phyloP scores from a whole-genome alignment of 2,888 invertebrate genomes.

The Apoderus coryli region DNA sequence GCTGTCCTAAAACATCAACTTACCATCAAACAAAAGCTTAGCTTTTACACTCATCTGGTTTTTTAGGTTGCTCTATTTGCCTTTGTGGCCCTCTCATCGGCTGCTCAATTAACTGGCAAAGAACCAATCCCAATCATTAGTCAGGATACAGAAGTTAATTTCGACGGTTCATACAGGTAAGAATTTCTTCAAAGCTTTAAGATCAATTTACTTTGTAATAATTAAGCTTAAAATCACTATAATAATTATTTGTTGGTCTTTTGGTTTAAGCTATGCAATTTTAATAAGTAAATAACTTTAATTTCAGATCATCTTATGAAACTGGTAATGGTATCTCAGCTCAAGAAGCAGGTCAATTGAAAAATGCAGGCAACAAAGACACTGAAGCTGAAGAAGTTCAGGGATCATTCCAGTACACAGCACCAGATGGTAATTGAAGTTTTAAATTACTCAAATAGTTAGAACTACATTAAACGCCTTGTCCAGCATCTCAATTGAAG shows the following conservation, averaged over 20 bases:
- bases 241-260: no score
- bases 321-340: constrained; percentile 37
- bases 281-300: no score
- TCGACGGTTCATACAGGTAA: constrained; percentile 51
- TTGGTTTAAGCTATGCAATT: no score
- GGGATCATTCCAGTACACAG: constrained; percentile 19
- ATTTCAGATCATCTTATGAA: no score
- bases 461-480: no score
- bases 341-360: constrained; percentile 28
- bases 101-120: constrained; percentile 28
- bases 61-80: constrained; percentile 15
- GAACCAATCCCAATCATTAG: constrained; percentile 51
- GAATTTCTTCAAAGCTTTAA: no score
- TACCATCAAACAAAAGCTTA: no score
- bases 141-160: constrained; percentile 53
- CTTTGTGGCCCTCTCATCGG: constrained; percentile 20
- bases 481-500: no score
- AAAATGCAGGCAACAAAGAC: constrained; percentile 24
- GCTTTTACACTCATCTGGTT: background rate
- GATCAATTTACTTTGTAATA: no score
- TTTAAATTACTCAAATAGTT: no score
- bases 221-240: no score
- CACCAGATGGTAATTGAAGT: constrained; percentile 22
- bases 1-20: no score
- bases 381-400: constrained; percentile 22